Evolutionary conservation across 2,797 vertebrate genomes (phyloP).

Genomic region (Molossus alvarezi): DNA sequence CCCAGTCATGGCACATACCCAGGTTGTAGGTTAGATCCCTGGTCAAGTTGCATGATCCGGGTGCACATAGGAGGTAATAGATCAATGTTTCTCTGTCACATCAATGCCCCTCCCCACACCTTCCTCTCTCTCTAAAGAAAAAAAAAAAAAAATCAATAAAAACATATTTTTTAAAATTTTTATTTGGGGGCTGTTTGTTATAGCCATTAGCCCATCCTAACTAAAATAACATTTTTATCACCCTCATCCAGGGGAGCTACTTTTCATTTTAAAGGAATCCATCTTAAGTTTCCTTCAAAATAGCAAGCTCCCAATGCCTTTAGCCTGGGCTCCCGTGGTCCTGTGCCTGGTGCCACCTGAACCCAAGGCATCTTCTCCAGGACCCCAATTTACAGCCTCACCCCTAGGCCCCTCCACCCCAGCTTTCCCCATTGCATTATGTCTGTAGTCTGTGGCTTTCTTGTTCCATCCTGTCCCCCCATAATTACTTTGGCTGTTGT

Average conservation of each 20-base stretch:
- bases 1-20: no score
- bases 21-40: no score
- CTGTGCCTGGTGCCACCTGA: neutral
- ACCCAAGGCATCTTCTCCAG: neutral
- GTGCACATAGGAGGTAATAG: no score
- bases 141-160: no score
- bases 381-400: neutral
- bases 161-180: neutral
- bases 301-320: neutral
- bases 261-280: neutral
- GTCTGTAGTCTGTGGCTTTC: neutral
- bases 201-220: neutral
- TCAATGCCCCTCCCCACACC: no score
- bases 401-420: neutral
- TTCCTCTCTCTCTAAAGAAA: no score
- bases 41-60: no score
- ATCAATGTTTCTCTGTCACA: no score
- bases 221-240: neutral
- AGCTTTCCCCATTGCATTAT: rapidly evolving
- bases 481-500: neutral
- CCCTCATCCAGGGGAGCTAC: neutral
- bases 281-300: neutral
- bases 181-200: neutral
- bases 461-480: neutral
- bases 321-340: neutral